Evolutionary conservation across 1,140 invertebrate species (phyloP).

Genomic region (Brachionus calyciflorus): DNA sequence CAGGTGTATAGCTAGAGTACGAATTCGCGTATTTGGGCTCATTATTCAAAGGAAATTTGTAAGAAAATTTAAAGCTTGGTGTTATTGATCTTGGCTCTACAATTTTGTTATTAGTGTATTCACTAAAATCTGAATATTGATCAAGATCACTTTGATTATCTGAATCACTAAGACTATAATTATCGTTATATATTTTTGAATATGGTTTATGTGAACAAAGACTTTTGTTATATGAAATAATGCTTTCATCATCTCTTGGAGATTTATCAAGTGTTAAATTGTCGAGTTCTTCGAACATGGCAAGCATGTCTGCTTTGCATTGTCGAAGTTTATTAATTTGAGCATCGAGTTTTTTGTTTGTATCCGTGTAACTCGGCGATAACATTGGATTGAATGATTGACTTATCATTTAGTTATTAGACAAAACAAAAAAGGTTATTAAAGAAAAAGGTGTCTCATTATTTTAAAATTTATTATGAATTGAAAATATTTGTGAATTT

Average conservation of each 20-base stretch:
- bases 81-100: neutral
- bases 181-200: too few relatives aligned
- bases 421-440: too few relatives aligned
- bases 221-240: neutral
- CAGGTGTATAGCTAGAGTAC: neutral
- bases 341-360: conserved; percentile 20
- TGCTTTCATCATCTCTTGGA: neutral
- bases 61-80: conserved; percentile 1
- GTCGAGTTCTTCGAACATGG: conserved; percentile 7
- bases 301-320: conserved; percentile 26
- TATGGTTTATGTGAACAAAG: neutral
- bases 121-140: neutral
- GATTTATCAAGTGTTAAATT: neutral
- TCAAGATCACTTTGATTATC: too few relatives aligned
- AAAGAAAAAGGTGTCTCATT: too few relatives aligned
- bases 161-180: too few relatives aligned
- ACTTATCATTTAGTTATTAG: too few relatives aligned
- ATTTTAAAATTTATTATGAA: too few relatives aligned
- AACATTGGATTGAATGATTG: too few relatives aligned
- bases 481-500: too few relatives aligned
- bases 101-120: too few relatives aligned
- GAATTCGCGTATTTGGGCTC: neutral
- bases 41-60: neutral
- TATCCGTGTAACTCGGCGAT: neutral
- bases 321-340: conserved; percentile 16